Conservation (phyloP, 1,140 invertebrate species). For the Pectinophora gossypiella region DNA sequence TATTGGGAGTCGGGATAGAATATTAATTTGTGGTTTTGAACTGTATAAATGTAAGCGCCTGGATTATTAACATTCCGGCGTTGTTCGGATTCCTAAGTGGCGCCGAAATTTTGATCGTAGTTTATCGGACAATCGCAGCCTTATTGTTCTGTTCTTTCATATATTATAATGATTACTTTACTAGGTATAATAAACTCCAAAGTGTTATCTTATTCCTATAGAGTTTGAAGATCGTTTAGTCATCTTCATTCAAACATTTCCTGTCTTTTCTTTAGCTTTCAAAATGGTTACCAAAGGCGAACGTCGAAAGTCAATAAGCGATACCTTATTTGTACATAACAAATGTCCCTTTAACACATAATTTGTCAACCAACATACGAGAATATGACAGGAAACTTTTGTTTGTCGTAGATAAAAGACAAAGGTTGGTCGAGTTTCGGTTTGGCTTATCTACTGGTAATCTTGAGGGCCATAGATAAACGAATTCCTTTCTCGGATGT, state of each 20-base stretch:
- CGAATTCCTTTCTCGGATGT: slow-evolving; percentile 61
- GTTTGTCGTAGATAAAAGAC: slow-evolving; percentile 66
- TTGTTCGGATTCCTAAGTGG: not conserved
- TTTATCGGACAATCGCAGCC: too few relatives aligned
- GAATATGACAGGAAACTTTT: slow-evolving; percentile 57
- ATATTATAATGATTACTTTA: too few relatives aligned
- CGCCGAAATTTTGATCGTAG: too few relatives aligned
- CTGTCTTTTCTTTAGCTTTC: too few relatives aligned
- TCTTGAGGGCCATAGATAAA: slow-evolving; percentile 53
- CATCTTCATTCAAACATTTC: too few relatives aligned
- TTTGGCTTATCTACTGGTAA: slow-evolving; percentile 51
- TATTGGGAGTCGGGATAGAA: slow-evolving; percentile 5
- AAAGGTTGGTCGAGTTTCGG: slow-evolving; percentile 55
- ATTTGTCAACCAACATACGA: slow-evolving; percentile 19
- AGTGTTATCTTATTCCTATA: too few relatives aligned
- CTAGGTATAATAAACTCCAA: too few relatives aligned
- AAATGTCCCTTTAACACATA: slow-evolving; percentile 18
- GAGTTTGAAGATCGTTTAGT: too few relatives aligned
- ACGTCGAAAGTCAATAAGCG: slow-evolving; percentile 13
- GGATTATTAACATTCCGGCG: slow-evolving; percentile 2
- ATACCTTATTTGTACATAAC: slow-evolving; percentile 27
- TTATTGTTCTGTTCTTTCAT: too few relatives aligned
- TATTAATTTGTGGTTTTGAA: slow-evolving; percentile 2
- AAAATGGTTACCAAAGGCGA: too few relatives aligned
- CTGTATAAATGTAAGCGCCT: not conserved